Evolutionary conservation across 2,113 vertebrate species (phyloP).

Genomic region (Polyodon spathula): DNA sequence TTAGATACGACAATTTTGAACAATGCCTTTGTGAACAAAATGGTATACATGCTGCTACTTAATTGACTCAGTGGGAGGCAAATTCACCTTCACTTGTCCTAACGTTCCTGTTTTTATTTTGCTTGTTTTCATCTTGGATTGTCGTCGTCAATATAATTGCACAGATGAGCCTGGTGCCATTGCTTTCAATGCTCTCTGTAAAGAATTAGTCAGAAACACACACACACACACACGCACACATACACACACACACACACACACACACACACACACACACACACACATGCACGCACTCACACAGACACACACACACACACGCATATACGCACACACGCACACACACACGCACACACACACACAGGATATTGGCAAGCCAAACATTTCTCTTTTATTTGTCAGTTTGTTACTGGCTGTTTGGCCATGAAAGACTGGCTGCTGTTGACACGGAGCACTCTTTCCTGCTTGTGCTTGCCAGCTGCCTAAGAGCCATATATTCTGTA

Average conservation of each 20-base stretch:
- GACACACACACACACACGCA: slow-evolving; percentile 33
- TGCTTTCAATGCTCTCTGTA: no score
- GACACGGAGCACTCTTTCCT: slow-evolving; percentile 69
- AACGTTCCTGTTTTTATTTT: no score
- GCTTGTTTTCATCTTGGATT: no score
- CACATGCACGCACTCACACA: slow-evolving; percentile 34
- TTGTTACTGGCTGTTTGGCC: slow-evolving; percentile 44
- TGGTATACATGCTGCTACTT: no score
- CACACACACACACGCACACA: slow-evolving; percentile 45
- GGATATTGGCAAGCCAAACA: slow-evolving; percentile 45
- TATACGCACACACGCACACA: slow-evolving; percentile 50
- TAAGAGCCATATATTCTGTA: slow-evolving; percentile 50
- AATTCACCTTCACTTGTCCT: no score
- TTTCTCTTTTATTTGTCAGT: slow-evolving; percentile 36
- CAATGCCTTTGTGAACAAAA: no score
- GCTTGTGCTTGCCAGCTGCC: slow-evolving; percentile 73
- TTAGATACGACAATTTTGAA: no score
- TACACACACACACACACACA: slow-evolving; percentile 21
- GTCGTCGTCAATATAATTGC: no score
- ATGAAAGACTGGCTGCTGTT: slow-evolving; percentile 61
- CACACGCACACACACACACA: slow-evolving; percentile 34
- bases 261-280: slow-evolving; percentile 28
- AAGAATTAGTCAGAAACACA: slow-evolving; percentile 32
- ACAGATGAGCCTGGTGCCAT: no score
- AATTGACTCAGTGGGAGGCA: no score